Conservation (phyloP, 2,797 vertebrate species). For the Neosalanx taihuensis region DNA sequence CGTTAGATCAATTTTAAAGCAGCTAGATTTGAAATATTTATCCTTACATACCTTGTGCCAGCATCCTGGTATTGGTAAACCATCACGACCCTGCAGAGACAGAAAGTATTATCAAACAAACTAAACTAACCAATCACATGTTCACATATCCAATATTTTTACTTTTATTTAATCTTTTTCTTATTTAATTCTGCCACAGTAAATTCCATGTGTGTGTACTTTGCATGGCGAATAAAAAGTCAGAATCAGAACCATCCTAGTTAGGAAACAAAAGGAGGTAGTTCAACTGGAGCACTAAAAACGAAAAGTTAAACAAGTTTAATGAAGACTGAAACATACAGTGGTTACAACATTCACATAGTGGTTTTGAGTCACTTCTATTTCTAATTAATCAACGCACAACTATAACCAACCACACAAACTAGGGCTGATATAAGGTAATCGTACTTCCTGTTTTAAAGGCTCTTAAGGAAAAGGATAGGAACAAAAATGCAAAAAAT, state of each 20-base stretch:
- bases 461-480: too few species aligned
- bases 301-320: not conserved
- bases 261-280: not conserved
- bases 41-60: constrained; percentile 78
- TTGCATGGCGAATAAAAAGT: too few species aligned
- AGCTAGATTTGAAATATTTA: not conserved
- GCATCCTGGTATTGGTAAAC: constrained; percentile 81
- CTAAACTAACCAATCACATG: not conserved
- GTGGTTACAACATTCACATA: not conserved
- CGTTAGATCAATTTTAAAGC: not conserved
- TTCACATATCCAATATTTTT: not conserved
- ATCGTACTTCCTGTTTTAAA: too few species aligned
- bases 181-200: too few species aligned
- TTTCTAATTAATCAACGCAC: not conserved
- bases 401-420: too few species aligned
- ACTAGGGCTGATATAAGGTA: too few species aligned
- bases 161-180: too few species aligned
- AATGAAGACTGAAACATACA: not conserved
- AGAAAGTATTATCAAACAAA: constrained; percentile 31
- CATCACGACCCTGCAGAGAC: constrained; percentile 74
- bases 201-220: too few species aligned
- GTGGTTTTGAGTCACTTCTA: constrained; percentile 17
- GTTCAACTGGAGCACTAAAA: not conserved
- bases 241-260: not conserved
- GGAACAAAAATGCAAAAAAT: not conserved